Evolutionary conservation across 2,888 invertebrate species (phyloP).

Genomic region (Helicoverpa assulta): DNA sequence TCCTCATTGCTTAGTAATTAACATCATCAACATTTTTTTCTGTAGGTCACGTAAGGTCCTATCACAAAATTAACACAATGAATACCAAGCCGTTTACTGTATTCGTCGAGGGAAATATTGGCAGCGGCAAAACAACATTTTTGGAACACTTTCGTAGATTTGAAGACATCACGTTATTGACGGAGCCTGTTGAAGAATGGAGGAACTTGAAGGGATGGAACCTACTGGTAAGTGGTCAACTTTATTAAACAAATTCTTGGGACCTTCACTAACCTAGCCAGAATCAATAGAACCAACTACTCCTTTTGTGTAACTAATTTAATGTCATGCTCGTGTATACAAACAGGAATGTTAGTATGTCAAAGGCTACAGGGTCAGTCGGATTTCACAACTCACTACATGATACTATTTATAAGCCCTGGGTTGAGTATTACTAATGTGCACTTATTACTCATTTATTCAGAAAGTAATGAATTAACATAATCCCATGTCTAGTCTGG

Average conservation of each 20-base stretch:
- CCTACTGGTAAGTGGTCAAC: slow-evolving; percentile 89
- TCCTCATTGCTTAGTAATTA: not conserved
- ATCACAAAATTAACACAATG: slow-evolving; percentile 75
- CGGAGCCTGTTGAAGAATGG: slow-evolving; percentile 97
- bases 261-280: not conserved
- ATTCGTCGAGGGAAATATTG: slow-evolving; percentile 97
- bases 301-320: not conserved
- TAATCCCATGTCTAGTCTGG: too few species aligned
- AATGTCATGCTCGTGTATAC: not conserved
- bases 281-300: not conserved
- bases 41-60: slow-evolving; percentile 43
- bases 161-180: slow-evolving; percentile 91
- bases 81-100: slow-evolving; percentile 93
- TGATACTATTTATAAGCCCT: too few species aligned
- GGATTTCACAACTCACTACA: too few species aligned
- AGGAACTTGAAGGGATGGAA: slow-evolving; percentile 94
- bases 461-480: too few species aligned
- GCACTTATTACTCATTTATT: too few species aligned
- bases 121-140: slow-evolving; percentile 97
- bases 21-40: slow-evolving; percentile 58
- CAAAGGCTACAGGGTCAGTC: too few species aligned
- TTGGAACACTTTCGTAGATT: slow-evolving; percentile 94
- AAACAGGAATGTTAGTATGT: too few species aligned
- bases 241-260: not conserved
- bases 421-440: too few species aligned